Evolutionary conservation across 2,888 invertebrate genomes (phyloP).

Genomic region (Brenthis daphne): DNA sequence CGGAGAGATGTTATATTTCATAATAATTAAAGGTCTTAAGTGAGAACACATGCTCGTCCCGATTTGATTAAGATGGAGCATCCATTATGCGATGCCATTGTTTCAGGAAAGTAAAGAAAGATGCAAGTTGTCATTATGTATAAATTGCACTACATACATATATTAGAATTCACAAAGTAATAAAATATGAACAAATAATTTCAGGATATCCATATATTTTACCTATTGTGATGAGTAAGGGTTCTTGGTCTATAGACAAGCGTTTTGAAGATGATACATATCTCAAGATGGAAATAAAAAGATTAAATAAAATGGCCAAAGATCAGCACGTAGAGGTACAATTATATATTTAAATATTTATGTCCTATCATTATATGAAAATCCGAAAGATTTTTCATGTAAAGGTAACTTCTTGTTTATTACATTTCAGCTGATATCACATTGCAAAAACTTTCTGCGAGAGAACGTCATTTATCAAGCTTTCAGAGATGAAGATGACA

Average conservation of each 20-base stretch:
- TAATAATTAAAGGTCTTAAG: too few species aligned
- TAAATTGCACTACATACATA: background rate
- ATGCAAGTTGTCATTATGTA: too few species aligned
- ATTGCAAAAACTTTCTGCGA: conserved; percentile 62
- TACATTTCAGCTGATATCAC: conserved; percentile 58
- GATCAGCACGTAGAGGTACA: conserved; percentile 55
- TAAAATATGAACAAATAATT: background rate
- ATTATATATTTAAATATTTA: conserved; percentile 18
- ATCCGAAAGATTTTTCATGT: conserved; percentile 3
- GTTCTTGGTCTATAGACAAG: conserved; percentile 53
- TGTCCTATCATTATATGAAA: background rate
- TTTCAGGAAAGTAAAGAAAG: too few species aligned
- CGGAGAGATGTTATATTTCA: too few species aligned
- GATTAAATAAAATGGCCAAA: conserved; percentile 57
- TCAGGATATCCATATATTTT: conserved; percentile 63
- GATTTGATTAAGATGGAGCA: too few species aligned
- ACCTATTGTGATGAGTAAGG: conserved; percentile 54
- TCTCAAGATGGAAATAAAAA: conserved; percentile 64
- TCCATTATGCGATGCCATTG: too few species aligned
- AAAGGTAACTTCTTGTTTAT: conserved; percentile 13
- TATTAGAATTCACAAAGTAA: background rate
- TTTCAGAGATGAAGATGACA: conserved; percentile 29
- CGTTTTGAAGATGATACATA: conserved; percentile 52
- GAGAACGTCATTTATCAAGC: conserved; percentile 57
- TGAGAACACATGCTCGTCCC: too few species aligned